These are phyloP conservation scores for Spilarctia lutea DNA, from an alignment of 2,888 invertebrate genomes.

Conservation along the genomic window DNA sequence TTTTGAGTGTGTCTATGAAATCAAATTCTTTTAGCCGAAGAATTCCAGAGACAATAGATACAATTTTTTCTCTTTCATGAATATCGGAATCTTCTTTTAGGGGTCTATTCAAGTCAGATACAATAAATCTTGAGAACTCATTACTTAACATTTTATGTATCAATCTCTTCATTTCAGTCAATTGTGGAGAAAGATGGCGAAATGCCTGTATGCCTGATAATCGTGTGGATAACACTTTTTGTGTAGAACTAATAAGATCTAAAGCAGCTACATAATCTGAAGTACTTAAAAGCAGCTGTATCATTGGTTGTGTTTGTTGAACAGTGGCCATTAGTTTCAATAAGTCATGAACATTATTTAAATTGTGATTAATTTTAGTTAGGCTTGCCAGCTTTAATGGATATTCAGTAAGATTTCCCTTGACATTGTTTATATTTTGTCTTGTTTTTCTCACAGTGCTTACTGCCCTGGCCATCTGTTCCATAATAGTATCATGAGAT, in stretches of 20 bases:
- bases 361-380: constrained; percentile 89
- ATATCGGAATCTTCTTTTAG: constrained; percentile 86
- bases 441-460: constrained; percentile 91
- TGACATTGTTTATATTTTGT: constrained; percentile 91
- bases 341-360: constrained; percentile 89
- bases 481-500: constrained; percentile 98
- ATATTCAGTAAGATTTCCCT: constrained; percentile 92
- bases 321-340: constrained; percentile 97
- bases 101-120: constrained; percentile 96
- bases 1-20: constrained; percentile 94
- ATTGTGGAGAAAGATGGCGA: constrained; percentile 97
- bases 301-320: constrained; percentile 98
- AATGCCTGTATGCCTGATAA: constrained; percentile 97
- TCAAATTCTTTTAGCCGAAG: constrained; percentile 94
- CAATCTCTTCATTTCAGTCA: constrained; percentile 97
- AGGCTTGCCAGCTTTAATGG: constrained; percentile 92
- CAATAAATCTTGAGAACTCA: constrained; percentile 97
- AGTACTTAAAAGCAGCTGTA: constrained; percentile 96
- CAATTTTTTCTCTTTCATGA: constrained; percentile 94
- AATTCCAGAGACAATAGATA: constrained; percentile 96
- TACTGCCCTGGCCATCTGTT: constrained; percentile 95
- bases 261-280: constrained; percentile 99
- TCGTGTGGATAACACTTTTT: constrained; percentile 96
- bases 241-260: constrained; percentile 98
- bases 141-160: constrained; percentile 99